These are phyloP conservation scores for Dinoponera quadriceps DNA, from an alignment of 1,140 invertebrate species.

Conservation along the genomic window DNA sequence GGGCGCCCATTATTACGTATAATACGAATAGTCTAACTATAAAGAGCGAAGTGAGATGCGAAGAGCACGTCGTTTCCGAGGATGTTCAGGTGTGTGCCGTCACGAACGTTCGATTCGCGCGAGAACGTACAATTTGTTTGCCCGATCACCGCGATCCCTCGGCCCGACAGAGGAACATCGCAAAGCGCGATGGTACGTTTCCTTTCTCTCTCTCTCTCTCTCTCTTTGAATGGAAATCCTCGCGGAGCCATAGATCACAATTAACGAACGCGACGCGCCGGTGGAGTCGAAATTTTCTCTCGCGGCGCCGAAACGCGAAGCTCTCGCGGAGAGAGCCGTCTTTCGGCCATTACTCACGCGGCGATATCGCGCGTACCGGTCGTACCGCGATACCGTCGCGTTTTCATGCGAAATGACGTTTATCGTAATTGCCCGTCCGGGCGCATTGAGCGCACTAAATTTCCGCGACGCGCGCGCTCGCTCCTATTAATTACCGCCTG, in stretches of 20 bases:
- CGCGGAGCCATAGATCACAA: slow-evolving; percentile 45
- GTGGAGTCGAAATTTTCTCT: slow-evolving; percentile 32
- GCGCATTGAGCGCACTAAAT: slow-evolving; percentile 56
- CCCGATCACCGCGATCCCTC: background rate
- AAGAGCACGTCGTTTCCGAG: too few species aligned
- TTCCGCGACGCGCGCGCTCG: slow-evolving; percentile 6
- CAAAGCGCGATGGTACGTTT: background rate
- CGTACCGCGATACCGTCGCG: slow-evolving; percentile 44
- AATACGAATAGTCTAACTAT: slow-evolving; percentile 45
- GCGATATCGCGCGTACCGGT: slow-evolving; percentile 35
- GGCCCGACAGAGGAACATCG: background rate
- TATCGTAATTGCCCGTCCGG: slow-evolving; percentile 59
- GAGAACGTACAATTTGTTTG: too few species aligned
- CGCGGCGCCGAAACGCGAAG: slow-evolving; percentile 18
- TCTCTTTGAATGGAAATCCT: slow-evolving; percentile 46
- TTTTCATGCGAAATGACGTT: slow-evolving; percentile 61
- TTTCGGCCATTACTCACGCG: slow-evolving; percentile 55
- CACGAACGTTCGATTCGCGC: too few species aligned
- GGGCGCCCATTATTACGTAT: slow-evolving; percentile 25
- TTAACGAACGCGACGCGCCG: slow-evolving; percentile 30
- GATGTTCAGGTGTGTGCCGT: too few species aligned
- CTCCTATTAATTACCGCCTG: slow-evolving; percentile 57
- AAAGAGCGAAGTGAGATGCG: background rate
- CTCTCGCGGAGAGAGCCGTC: slow-evolving; percentile 21
- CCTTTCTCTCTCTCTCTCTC: too few species aligned